Conservation (phyloP, 2,888 invertebrate species). For the Eupsilia transversa region DNA sequence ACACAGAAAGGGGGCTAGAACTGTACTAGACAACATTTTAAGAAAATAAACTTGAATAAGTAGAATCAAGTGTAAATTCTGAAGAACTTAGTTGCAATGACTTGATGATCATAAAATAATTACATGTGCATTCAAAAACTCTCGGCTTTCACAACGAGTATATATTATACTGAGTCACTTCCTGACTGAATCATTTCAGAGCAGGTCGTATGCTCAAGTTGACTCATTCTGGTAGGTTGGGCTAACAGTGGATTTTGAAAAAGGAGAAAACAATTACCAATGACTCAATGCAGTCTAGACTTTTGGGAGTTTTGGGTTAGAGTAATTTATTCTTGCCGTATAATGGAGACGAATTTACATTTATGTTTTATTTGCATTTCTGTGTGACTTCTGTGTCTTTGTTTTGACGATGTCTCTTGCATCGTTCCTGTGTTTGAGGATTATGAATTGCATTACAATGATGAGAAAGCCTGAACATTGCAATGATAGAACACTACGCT, state of each 20-base stretch:
- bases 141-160: constrained; percentile 28
- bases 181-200: constrained; percentile 48
- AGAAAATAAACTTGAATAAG: background rate
- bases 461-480: constrained; percentile 20
- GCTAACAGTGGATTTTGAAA: constrained; percentile 38
- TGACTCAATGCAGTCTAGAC: constrained; percentile 60
- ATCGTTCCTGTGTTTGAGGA: background rate
- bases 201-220: constrained; percentile 20
- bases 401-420: background rate
- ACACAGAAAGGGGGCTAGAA: background rate
- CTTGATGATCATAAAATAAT: background rate
- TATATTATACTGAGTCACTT: constrained; percentile 43
- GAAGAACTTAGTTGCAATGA: background rate
- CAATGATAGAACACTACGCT: constrained; percentile 45
- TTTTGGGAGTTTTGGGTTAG: constrained; percentile 33
- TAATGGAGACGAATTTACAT: constrained; percentile 21
- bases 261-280: constrained; percentile 17
- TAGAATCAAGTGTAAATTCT: background rate
- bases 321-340: constrained; percentile 38
- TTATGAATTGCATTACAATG: constrained; percentile 21
- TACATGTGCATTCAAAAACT: background rate
- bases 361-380: constrained; percentile 13
- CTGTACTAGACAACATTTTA: background rate
- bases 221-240: constrained; percentile 45
- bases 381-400: background rate